Evolutionary conservation across 1,140 invertebrate species (phyloP), one percentile per base, ranked within the genome.

Genomic region (Planococcus citri): DNA sequence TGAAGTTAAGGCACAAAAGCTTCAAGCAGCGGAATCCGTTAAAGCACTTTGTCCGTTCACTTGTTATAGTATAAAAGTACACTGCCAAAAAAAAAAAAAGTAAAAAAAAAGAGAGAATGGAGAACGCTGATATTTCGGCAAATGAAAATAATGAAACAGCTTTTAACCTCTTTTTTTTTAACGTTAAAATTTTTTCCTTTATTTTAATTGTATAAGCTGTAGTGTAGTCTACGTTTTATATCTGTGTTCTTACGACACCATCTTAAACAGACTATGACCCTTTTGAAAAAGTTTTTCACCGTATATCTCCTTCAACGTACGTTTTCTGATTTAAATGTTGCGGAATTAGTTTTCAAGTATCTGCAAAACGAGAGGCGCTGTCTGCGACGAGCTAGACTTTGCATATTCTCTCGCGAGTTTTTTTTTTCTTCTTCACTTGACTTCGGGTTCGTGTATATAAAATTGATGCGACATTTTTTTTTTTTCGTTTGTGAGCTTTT

Each of bases 181-280:
- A 51, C 41, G 41, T 51, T 51, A 51, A 51, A 51, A 51, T 51
- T 51, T 51, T 51, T 51, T 51, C 12, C 41, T 51, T 51, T 51
- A 51, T 51, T 51, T 51, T 51, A 51, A 51, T 51, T 51, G 41
- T 51, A 51, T 51, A 51, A 51, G 41, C 41, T 51, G 41, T 51
- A 17, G 41, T 51, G 41, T 51, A 51, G 41, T 51, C 41, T 51
- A 51, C 41, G 41, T 51, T 51, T 51, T 51, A 51, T 51, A 51
- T 51, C 41, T 51, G 41, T 51, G 41, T 51, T 51, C 41, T 51
- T 20, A 51, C 41, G 41, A 51, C 41, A 20, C 41, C 41, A 51
- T 51, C 41, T 51, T 51, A 51, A 51, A 51, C 41, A 51, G 41
- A 51, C 41, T 51, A 51, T 51, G 41, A 51, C 41, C 41, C 41